These are phyloP conservation scores for Phrynosoma platyrhinos DNA, from an alignment of 2,113 vertebrate genomes.

Conservation along the genomic window DNA sequence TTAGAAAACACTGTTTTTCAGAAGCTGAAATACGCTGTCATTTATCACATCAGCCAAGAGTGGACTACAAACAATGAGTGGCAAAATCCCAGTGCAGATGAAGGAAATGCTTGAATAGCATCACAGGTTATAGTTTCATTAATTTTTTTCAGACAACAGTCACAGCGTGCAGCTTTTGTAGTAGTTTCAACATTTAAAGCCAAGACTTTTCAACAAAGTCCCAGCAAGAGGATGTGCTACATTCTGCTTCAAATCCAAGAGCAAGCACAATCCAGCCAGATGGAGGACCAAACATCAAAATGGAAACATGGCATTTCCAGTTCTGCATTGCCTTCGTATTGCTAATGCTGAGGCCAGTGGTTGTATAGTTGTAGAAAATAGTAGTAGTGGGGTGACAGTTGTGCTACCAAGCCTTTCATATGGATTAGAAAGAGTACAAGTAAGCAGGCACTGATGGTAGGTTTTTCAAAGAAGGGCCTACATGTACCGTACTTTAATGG, in stretches of 20 bases:
- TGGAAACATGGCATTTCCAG: background rate
- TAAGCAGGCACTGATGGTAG: background rate
- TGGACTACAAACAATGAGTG: slow-evolving; percentile 20
- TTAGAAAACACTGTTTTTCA: background rate
- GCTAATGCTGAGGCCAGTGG: background rate
- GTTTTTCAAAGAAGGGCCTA: background rate
- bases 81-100: slow-evolving; percentile 25
- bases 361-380: background rate
- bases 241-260: background rate
- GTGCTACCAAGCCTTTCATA: background rate
- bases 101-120: slow-evolving; percentile 21
- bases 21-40: slow-evolving; percentile 1
- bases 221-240: background rate
- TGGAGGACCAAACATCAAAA: background rate
- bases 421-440: background rate
- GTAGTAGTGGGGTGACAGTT: no score
- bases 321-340: background rate
- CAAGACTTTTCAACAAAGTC: no score
- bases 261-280: background rate
- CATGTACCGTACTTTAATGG: background rate
- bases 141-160: slow-evolving; percentile 8
- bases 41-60: slow-evolving; percentile 1
- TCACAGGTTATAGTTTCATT: background rate
- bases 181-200: background rate
- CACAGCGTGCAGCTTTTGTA: slow-evolving; percentile 2